These are phyloP conservation scores for Platycercus adscitus DNA, from an alignment of 2,113 vertebrate species.

Conservation along the genomic window DNA sequence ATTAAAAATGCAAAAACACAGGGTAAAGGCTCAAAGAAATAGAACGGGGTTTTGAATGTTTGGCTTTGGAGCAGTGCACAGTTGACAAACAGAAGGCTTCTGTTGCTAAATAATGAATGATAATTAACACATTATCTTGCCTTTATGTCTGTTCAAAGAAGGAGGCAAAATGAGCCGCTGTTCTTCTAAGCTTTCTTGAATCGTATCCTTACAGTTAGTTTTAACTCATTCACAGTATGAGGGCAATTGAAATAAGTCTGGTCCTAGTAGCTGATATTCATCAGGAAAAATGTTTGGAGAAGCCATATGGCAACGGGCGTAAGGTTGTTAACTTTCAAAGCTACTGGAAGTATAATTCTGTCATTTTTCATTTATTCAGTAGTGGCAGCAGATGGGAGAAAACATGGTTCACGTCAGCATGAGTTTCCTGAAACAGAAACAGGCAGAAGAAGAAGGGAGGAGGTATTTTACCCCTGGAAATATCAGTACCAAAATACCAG, in stretches of 20 bases:
- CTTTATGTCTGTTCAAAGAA: slow-evolving; percentile 59
- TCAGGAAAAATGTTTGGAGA: slow-evolving; percentile 63
- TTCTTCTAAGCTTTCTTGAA: slow-evolving; percentile 47
- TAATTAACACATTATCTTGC: slow-evolving; percentile 68
- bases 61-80: slow-evolving; percentile 37
- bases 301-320: slow-evolving; percentile 68
- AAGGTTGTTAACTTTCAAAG: slow-evolving; percentile 72
- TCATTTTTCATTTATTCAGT: slow-evolving; percentile 74
- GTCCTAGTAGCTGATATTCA: slow-evolving; percentile 58
- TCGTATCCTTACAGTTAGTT: slow-evolving; percentile 22
- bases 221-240: slow-evolving; percentile 60
- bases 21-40: slow-evolving; percentile 7
- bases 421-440: slow-evolving; percentile 70
- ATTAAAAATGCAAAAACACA: slow-evolving; percentile 11
- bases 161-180: slow-evolving; percentile 54
- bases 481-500: slow-evolving; percentile 28
- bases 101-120: slow-evolving; percentile 69
- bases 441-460: slow-evolving; percentile 45
- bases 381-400: slow-evolving; percentile 67
- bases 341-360: slow-evolving; percentile 72
- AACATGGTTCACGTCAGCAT: slow-evolving; percentile 72
- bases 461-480: slow-evolving; percentile 67
- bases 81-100: slow-evolving; percentile 69
- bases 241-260: slow-evolving; percentile 53
- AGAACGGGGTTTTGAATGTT: slow-evolving; percentile 7